These are phyloP conservation scores for Puffinus mauretanicus DNA, from an alignment of 2,113 vertebrate genomes.

Conservation along the genomic window DNA sequence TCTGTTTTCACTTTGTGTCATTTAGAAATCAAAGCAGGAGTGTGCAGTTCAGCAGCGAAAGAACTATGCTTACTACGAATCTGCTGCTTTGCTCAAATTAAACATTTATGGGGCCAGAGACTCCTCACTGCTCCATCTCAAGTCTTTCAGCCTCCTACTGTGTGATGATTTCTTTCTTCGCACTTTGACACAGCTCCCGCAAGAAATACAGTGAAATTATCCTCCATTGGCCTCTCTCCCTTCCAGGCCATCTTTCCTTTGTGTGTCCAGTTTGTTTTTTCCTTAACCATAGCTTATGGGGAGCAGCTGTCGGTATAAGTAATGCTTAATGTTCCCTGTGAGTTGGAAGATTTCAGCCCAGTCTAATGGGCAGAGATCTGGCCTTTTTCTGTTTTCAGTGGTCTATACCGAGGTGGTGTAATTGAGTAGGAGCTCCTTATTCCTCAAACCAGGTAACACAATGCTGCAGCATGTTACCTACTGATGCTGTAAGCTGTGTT, in stretches of 20 bases:
- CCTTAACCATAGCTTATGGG: background rate
- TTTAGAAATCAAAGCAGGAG: background rate
- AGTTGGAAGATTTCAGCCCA: background rate
- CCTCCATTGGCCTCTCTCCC: background rate
- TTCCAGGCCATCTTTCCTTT: background rate
- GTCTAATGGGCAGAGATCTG: background rate
- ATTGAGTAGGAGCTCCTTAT: background rate
- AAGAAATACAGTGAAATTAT: background rate
- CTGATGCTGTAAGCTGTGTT: background rate
- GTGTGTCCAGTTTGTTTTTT: background rate
- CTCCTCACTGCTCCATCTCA: background rate
- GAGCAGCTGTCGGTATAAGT: background rate
- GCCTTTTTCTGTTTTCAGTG: background rate
- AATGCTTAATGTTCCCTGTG: background rate
- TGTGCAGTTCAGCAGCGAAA: background rate
- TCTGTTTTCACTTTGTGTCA: background rate
- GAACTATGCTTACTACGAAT: background rate
- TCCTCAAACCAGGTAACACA: background rate
- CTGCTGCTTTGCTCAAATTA: constrained; percentile 9
- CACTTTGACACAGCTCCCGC: background rate
- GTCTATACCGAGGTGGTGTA: background rate
- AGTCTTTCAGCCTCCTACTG: background rate
- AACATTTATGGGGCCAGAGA: background rate
- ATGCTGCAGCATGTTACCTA: background rate
- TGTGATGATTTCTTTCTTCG: background rate